Base-by-base conservation (phyloP, 2,113 vertebrate species). In the Sminthopsis crassicaudata region DNA sequence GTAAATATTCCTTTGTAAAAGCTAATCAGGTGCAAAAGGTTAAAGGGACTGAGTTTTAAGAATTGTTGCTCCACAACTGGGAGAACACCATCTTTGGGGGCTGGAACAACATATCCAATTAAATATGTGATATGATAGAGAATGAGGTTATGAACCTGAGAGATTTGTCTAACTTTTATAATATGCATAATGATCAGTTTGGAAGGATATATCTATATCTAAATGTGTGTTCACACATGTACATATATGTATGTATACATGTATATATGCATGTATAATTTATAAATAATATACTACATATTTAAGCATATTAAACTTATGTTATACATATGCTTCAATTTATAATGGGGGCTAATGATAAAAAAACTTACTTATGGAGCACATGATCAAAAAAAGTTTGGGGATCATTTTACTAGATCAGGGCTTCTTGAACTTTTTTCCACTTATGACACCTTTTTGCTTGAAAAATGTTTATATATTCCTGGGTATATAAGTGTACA, bases 341-440 rank as follows among this genome's bases (percentile, higher is more conserved):
- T 55, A 55, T 8, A 55, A 24, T 55, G 54, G 26, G 24, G 24
- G 24, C 1, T 25, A 6, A 55, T 55, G 6, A 55, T 26, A 8
- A 25, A 55, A 25, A 55, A 6, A 3, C 22, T 55, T 55, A 55
- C 23, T 55, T 4, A 55, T 55, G 24, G 53, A 54, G 19, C 19
- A 54, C 53, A 54, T 54, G 53, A 54, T 54, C 4, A 23, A 54
- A 48, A 48, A 48, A 25, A 55, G 0, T 25, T 55, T 55, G 54
- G 54, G 54, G 24, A 55, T 55, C 54, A 55, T 55, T 95, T 42
- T 94, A 96, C 93, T 96, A 97, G 54, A 94, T 1, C 50, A 51
- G 50, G 50, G 50, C 50, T 51, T 51, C 50, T 51, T 51, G 10
- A 51, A 51, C 50, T 51, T 51, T 51, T 51, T 51, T 51, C 50